Conservation (phyloP, 2,888 invertebrate genomes). For the Lasioglossum leucozonium region DNA sequence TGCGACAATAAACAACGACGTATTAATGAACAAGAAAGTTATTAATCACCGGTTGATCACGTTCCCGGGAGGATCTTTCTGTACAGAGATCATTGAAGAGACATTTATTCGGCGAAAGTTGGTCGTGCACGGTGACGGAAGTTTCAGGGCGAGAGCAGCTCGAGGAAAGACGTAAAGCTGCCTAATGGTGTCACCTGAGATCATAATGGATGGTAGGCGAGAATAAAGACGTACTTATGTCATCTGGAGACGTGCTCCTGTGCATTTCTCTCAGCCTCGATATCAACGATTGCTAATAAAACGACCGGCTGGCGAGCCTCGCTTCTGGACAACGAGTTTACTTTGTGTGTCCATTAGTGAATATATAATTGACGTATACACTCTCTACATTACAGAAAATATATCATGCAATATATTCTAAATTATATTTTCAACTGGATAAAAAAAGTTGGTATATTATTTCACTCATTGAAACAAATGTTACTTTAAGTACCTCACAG, state of each 20-base stretch:
- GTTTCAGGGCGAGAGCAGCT: conserved; percentile 32
- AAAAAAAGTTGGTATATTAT: too few relatives aligned
- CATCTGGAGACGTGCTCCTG: conserved; percentile 39
- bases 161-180: conserved; percentile 55
- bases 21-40: conserved; percentile 3
- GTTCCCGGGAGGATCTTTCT: neutral
- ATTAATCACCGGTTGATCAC: conserved; percentile 17
- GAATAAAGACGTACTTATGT: conserved; percentile 72
- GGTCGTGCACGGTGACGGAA: conserved; percentile 11
- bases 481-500: too few relatives aligned
- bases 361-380: neutral
- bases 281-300: conserved; percentile 39
- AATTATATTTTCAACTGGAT: too few relatives aligned
- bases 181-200: conserved; percentile 78
- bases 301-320: neutral
- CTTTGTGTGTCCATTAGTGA: neutral
- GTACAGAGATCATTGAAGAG: conserved; percentile 15
- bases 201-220: conserved; percentile 74
- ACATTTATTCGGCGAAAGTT: conserved; percentile 34
- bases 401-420: too few relatives aligned
- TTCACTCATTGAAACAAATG: too few relatives aligned
- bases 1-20: neutral
- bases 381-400: too few relatives aligned
- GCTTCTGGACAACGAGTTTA: neutral
- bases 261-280: neutral